Base-by-base conservation (phyloP, 2,888 invertebrate species). In the Masnerella sp. region DNA sequence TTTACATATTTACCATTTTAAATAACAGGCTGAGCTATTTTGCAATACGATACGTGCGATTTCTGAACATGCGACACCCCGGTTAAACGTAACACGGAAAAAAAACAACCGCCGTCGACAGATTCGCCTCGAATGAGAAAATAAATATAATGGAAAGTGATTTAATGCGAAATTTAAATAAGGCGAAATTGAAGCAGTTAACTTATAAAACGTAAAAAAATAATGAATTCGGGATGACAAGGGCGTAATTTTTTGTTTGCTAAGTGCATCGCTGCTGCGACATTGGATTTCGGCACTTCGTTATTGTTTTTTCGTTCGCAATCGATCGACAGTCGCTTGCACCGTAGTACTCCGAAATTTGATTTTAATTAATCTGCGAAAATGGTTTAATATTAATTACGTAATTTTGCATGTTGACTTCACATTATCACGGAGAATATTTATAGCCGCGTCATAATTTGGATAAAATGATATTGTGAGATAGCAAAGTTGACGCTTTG, bases 1-100 rank as follows among this genome's bases (percentile, higher is more conserved):
- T 74, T 74, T 64, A 40, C 64, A 74, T 74, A 70, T 74, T 77
- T 74, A 40, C 51, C 36, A 49, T 78, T 77, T 74, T 73, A 68
- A 65, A 42, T 64, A 64, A 61, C 68, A 32, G 40, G n/a, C 32
- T 47, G 42, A 69, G 22, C 54, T 59, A 64, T 62, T 54, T 54
- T 32, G 38, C 54, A 40, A 61, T 54, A 47, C 54, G 51, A 43
- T 54, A 69, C 47, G 52, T 61, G 54, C 28, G 28, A 2, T 30
- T 52, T 17, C 2, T 30, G 43, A 25, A 25, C 52, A 40, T 38
- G 32, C 40, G 56, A 17, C 17, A 12, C 49, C 11, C 49, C 8
- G 14, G 15, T 38, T 51, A 51, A 36, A 3, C 36, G 18, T 12
- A 30, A 45, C 14, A 14, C 11, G n/a, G 11, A 36, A 52, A 36